A percentile compares a stretch with the other conserved stretches of the same genome.
Conservation (phyloP, 1,140 invertebrate species). For the Drosophila simulans region DNA sequence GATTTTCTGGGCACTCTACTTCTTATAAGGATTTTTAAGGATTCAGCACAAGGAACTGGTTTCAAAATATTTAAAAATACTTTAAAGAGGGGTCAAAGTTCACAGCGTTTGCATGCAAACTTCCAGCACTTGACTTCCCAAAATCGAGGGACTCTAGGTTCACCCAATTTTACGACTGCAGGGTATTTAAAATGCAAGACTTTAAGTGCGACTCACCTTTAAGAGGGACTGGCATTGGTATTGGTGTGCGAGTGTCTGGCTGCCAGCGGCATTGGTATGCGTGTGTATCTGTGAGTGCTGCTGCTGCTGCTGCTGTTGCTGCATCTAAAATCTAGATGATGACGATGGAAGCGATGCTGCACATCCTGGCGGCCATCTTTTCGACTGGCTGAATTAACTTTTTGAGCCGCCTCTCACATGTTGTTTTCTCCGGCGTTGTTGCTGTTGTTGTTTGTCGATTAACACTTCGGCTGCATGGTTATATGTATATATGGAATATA, state of each 20-base stretch:
- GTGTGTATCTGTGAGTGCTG: slow-evolving; percentile 34
- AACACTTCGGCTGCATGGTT: slow-evolving; percentile 63
- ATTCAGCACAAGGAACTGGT: background rate
- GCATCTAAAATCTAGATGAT: slow-evolving; percentile 42
- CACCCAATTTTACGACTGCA: slow-evolving; percentile 64
- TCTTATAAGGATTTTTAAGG: no score
- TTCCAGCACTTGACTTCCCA: slow-evolving; percentile 5
- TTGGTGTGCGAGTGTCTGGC: slow-evolving; percentile 26
- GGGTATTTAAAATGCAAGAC: slow-evolving; percentile 59
- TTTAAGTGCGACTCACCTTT: slow-evolving; percentile 73
- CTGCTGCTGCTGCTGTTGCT: slow-evolving; percentile 27
- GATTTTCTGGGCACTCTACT: no score
- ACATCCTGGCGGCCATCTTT: slow-evolving; percentile 79
- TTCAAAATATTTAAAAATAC: background rate
- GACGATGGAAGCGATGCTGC: slow-evolving; percentile 40
- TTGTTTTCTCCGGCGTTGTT: slow-evolving; percentile 42
- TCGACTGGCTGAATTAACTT: slow-evolving; percentile 52
- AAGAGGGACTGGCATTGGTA: slow-evolving; percentile 51
- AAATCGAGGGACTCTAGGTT: slow-evolving; percentile 35
- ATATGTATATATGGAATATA: background rate
- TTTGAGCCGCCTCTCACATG: slow-evolving; percentile 56
- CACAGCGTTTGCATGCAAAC: slow-evolving; percentile 10
- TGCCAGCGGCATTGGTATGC: slow-evolving; percentile 27
- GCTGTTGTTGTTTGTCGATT: slow-evolving; percentile 44
- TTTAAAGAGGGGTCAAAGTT: background rate